phyloP scores from a whole-genome alignment of 2,888 invertebrate species.

The Tiliacea aurago region DNA sequence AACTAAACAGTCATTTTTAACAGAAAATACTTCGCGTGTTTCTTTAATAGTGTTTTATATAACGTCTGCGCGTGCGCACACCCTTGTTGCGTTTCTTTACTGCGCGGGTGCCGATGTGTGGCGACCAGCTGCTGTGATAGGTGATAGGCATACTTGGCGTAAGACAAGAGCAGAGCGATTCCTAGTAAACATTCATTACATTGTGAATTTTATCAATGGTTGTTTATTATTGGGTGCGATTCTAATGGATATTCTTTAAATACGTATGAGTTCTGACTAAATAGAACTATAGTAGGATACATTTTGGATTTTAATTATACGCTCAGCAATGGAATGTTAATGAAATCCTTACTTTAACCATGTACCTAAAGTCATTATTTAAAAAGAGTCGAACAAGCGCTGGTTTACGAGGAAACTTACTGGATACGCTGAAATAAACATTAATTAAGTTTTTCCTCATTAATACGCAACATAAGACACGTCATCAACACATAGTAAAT shows the following conservation, averaged over 20 bases:
- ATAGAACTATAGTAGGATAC: background rate
- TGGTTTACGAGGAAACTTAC: background rate
- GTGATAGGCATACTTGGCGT: slow-evolving; percentile 43
- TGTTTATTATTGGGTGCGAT: background rate
- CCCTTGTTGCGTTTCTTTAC: slow-evolving; percentile 52
- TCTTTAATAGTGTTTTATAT: slow-evolving; percentile 20
- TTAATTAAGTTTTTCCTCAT: background rate
- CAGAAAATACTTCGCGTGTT: slow-evolving; percentile 33
- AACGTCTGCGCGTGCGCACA: slow-evolving; percentile 50
- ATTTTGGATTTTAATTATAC: background rate
- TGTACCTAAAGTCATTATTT: background rate
- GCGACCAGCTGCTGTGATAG: slow-evolving; percentile 48
- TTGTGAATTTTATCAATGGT: background rate
- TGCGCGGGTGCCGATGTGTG: slow-evolving; percentile 54
- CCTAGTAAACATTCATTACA: background rate
- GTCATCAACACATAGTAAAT: too few species aligned
- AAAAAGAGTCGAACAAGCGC: background rate
- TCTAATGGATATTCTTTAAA: background rate
- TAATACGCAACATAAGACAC: too few species aligned
- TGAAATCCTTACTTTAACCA: background rate
- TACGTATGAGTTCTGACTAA: background rate
- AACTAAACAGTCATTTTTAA: slow-evolving; percentile 39
- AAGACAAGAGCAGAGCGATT: slow-evolving; percentile 37
- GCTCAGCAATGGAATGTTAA: background rate
- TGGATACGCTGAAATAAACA: background rate